Evolutionary conservation across 2,888 invertebrate species (phyloP), one percentile per base, ranked within the genome.

Genomic region (Heteromyza rotundicornis): DNA sequence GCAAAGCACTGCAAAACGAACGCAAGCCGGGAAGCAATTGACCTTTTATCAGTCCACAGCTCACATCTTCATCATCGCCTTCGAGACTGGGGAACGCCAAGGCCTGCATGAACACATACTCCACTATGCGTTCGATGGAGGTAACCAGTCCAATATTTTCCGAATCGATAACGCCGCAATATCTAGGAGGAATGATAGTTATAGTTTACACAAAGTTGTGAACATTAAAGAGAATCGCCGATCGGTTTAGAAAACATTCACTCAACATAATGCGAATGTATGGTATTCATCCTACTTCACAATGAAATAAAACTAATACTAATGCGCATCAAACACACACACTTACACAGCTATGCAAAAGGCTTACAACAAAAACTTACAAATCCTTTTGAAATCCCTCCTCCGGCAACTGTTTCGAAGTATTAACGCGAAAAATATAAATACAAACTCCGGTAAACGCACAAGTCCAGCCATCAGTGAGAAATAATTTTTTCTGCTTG

Each of bases 381-480:
- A 88, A 80, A 80, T 88, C 94, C 84, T 94, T 94, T 80, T 94
- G 94, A 75, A 95, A 95, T n/a, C 94, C 94, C 84, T 95, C 95
- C 80, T 95, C 95, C 0, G 94, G 94, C 68, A 95, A 82, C 79
- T 94, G 93, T 75, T 94, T 94, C 66, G 89, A 88, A 44, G 90
- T 91, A 77, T 90, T 93, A 52, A 94, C 90, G 68, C 95, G 87
- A 78, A 93, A 92, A 86, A 94, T 94, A 75, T 92, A 94, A 69
- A 94, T 89, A 73, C 93, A 93, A 60, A 92, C 87, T 32, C 94
- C 94, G 1, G 90, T 92, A 60, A 95, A 89, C 16, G 90, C 87
- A 47, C 89, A 89, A 68, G 90, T 89, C 89, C 92, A 92, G 0
- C 94, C 94, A 72, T 94, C 94, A 0, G 94, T 94, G 2, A 94